Evolutionary conservation across 35 echinoderm and acorn worm genomes (phyloP).

Genomic region (Ptychodera flava): DNA sequence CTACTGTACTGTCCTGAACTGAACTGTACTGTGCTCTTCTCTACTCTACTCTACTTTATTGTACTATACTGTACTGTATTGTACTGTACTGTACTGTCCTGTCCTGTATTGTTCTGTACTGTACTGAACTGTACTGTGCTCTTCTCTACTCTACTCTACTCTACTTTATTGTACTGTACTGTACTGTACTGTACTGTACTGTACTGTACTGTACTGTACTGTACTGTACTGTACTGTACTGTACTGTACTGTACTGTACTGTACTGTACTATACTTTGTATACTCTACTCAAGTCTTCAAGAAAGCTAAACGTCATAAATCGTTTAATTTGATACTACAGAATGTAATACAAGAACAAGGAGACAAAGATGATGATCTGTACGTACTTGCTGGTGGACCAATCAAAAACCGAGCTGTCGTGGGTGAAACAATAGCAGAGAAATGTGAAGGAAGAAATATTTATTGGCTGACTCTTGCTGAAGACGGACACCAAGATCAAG

Average conservation of each 20-base stretch:
- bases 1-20: constrained; percentile 23
- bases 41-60: constrained; percentile 2
- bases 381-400: too few species aligned
- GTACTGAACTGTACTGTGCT: constrained; percentile 24
- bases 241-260: constrained; percentile 22
- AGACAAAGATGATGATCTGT: too few species aligned
- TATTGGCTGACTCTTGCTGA: too few species aligned
- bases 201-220: constrained; percentile 45
- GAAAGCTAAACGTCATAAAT: too few species aligned
- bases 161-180: constrained; percentile 28
- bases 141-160: constrained; percentile 23
- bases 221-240: constrained; percentile 41
- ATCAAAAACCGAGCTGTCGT: too few species aligned
- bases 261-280: constrained; percentile 19
- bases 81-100: constrained; percentile 22
- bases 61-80: constrained; percentile 30
- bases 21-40: constrained; percentile 12
- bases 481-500: too few species aligned
- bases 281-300: background rate
- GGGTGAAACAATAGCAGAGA: too few species aligned
- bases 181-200: constrained; percentile 40
- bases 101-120: constrained; percentile 23
- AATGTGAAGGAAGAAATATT: too few species aligned
- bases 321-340: too few species aligned
- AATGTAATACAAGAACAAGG: too few species aligned